These are phyloP conservation scores for Netelia inedita DNA, from an alignment of 2,888 invertebrate species.

Conservation along the genomic window DNA sequence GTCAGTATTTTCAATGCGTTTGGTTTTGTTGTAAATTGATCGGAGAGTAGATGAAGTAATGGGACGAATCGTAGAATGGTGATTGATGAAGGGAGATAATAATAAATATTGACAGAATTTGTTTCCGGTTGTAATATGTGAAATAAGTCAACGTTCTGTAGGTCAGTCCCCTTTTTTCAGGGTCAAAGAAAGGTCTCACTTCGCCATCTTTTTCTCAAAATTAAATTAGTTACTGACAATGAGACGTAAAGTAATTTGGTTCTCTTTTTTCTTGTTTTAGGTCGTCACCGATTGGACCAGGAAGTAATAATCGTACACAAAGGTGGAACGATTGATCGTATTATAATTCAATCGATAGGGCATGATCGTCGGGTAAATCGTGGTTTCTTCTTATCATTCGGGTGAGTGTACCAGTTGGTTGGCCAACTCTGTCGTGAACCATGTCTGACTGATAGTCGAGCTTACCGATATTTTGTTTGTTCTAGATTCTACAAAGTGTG, in stretches of 20 bases:
- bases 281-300: too few relatives aligned
- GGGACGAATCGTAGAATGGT: slow-evolving; percentile 7
- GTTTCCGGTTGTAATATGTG: not conserved
- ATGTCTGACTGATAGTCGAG: not conserved
- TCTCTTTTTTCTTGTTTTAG: not conserved
- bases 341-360: too few relatives aligned
- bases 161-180: slow-evolving; percentile 1
- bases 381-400: not conserved
- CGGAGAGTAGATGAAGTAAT: not conserved
- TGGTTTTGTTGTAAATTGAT: not conserved
- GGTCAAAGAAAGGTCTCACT: too few relatives aligned
- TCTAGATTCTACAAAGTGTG: not conserved
- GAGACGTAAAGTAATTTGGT: too few relatives aligned
- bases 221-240: too few relatives aligned
- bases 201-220: too few relatives aligned
- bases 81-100: slow-evolving; percentile 19
- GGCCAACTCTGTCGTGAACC: not conserved
- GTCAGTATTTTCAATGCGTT: not conserved
- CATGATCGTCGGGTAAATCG: not conserved
- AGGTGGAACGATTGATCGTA: too few relatives aligned
- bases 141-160: not conserved
- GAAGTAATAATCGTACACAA: too few relatives aligned
- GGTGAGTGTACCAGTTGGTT: not conserved
- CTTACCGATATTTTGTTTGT: not conserved
- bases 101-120: not conserved